Percentiles rank a stretch among this genome's conserved stretches.
These are phyloP conservation scores for Iguana delicatissima DNA, from an alignment of 2,797 vertebrate species.

Conservation along the genomic window DNA sequence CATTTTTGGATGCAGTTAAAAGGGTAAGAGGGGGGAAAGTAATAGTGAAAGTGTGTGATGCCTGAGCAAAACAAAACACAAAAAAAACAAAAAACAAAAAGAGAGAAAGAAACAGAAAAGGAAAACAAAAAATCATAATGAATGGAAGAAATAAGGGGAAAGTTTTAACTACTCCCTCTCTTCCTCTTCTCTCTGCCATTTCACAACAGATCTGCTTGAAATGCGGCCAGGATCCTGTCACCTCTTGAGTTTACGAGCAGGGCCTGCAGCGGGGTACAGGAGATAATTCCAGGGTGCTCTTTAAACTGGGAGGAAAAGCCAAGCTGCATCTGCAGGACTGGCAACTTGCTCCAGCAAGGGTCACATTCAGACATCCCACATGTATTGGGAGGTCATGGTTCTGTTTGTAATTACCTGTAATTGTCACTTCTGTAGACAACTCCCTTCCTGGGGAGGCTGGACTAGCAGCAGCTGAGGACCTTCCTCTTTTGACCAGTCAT, in stretches of 20 bases:
- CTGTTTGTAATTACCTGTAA: too few species aligned
- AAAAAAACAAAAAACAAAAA: background rate
- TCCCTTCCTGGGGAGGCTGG: too few species aligned
- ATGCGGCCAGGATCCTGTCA: background rate
- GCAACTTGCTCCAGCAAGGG: background rate
- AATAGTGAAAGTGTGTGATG: background rate
- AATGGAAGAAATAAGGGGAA: background rate
- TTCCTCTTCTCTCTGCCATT: background rate
- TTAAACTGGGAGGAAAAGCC: background rate
- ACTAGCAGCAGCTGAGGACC: too few species aligned
- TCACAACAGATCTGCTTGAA: background rate
- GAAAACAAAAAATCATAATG: too few species aligned
- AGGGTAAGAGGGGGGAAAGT: too few species aligned
- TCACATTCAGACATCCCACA: background rate
- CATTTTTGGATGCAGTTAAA: background rate
- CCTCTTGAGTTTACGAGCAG: too few species aligned
- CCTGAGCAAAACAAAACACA: background rate
- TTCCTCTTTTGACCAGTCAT: too few species aligned
- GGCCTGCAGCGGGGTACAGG: too few species aligned
- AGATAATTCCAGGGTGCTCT: background rate
- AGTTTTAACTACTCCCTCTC: background rate
- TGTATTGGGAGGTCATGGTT: too few species aligned
- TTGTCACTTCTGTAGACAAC: too few species aligned
- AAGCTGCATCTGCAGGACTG: background rate
- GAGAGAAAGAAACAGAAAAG: too few species aligned